Conservation (phyloP, 2,797 vertebrate genomes). For the Sebastes dallii region DNA sequence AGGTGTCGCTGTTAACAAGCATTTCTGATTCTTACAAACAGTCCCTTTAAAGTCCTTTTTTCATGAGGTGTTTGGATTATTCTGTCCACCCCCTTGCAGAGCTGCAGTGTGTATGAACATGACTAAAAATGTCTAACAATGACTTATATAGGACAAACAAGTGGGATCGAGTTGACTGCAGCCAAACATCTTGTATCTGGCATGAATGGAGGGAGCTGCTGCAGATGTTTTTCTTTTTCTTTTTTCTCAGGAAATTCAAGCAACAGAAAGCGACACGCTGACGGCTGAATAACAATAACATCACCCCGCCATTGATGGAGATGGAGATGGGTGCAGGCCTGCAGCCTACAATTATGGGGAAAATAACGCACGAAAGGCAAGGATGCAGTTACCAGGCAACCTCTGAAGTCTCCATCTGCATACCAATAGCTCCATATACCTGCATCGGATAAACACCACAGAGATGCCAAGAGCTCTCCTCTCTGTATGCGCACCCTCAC, state of each 20-base stretch:
- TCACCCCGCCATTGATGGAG: constrained; percentile 36
- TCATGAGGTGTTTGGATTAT: background rate
- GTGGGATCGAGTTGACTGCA: constrained; percentile 53
- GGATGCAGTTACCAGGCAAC: constrained; percentile 70
- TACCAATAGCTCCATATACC: constrained; percentile 59
- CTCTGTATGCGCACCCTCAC: background rate
- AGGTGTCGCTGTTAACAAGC: no score
- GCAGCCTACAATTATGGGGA: constrained; percentile 37
- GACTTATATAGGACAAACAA: constrained; percentile 65
- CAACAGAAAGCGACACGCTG: constrained; percentile 19
- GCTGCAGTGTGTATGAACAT: background rate
- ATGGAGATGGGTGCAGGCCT: constrained; percentile 34
- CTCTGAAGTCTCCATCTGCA: constrained; percentile 68
- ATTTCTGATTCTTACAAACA: no score
- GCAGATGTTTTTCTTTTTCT: background rate
- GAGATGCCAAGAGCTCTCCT: background rate
- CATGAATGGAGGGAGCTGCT: constrained; percentile 28
- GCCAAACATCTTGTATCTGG: background rate
- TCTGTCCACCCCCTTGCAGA: background rate
- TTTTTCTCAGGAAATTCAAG: constrained; percentile 32
- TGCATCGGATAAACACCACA: constrained; percentile 30
- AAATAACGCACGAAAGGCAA: constrained; percentile 19
- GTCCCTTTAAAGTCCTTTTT: no score
- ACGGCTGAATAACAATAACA: constrained; percentile 44
- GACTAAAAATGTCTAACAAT: background rate